Conservation (phyloP, 2,797 vertebrate species). For the Sebastes aleutianus region DNA sequence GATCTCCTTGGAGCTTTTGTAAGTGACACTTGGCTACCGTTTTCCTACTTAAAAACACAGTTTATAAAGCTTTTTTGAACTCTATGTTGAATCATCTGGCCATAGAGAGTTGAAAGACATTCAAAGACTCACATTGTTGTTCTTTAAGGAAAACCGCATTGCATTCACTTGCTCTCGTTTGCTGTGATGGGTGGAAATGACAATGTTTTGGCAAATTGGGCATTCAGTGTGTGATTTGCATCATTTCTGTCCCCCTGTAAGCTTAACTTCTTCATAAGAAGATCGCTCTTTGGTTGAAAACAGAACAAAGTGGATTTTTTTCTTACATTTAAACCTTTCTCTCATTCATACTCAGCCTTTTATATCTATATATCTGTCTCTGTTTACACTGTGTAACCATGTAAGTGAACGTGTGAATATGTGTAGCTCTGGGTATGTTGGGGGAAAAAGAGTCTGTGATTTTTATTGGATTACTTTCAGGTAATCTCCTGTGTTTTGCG, state of each 20-base stretch:
- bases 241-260: conserved; percentile 10
- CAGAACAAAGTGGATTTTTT: conserved; percentile 16
- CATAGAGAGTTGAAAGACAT: not conserved
- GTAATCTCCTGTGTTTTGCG: conserved; percentile 28
- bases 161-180: not conserved
- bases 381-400: not conserved
- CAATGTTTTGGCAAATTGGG: conserved; percentile 45
- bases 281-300: not conserved
- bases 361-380: not conserved
- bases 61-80: not conserved
- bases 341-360: not conserved
- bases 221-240: conserved; percentile 18
- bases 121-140: not conserved
- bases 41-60: not conserved
- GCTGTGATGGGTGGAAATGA: conserved; percentile 12
- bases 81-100: not conserved
- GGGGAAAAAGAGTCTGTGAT: conserved; percentile 8
- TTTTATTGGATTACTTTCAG: conserved; percentile 33
- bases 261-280: conserved; percentile 11
- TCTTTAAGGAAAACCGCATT: too few species aligned
- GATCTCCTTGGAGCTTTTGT: not conserved
- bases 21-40: not conserved
- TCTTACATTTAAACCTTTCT: conserved; percentile 26
- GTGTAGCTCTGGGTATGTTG: not conserved
- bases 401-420: not conserved